These are phyloP conservation scores for Ypsolopha sequella DNA, from an alignment of 2,888 invertebrate genomes.

Conservation along the genomic window DNA sequence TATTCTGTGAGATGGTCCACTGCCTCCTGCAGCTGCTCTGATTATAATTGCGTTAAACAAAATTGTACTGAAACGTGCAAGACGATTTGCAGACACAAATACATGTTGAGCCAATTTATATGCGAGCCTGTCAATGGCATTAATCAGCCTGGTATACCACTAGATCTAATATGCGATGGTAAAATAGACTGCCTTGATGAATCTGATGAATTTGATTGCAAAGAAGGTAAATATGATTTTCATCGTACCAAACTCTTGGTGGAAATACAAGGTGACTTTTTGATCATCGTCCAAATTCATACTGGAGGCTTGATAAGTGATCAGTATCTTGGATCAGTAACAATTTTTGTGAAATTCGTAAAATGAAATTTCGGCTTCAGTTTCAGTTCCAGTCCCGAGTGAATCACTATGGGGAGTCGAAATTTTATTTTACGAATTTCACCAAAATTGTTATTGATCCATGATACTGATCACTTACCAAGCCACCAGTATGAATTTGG, in stretches of 20 bases:
- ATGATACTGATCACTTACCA: too few relatives aligned
- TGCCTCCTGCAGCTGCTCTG: slow-evolving; percentile 29
- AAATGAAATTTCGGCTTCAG: too few relatives aligned
- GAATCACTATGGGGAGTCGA: too few relatives aligned
- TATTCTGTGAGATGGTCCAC: slow-evolving; percentile 14
- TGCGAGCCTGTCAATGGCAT: slow-evolving; percentile 27
- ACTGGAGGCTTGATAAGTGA: too few relatives aligned
- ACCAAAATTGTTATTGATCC: too few relatives aligned
- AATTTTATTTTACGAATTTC: too few relatives aligned
- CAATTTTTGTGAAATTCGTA: too few relatives aligned
- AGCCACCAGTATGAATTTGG: too few relatives aligned
- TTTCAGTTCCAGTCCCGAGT: too few relatives aligned
- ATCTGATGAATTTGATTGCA: slow-evolving; percentile 41
- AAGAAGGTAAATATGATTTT: slow-evolving; percentile 19
- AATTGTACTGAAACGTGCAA: slow-evolving; percentile 31
- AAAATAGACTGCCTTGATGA: slow-evolving; percentile 52
- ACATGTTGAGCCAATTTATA: slow-evolving; percentile 29
- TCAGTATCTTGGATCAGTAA: too few relatives aligned
- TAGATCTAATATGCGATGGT: slow-evolving; percentile 46
- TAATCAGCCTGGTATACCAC: slow-evolving; percentile 16
- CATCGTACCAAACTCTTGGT: not conserved
- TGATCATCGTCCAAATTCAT: too few relatives aligned
- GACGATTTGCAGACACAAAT: slow-evolving; percentile 34
- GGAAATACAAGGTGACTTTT: too few relatives aligned
- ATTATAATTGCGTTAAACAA: slow-evolving; percentile 20